phyloP scores from a whole-genome alignment of 1,140 invertebrate genomes.

The Drosophila pseudoananassae region DNA sequence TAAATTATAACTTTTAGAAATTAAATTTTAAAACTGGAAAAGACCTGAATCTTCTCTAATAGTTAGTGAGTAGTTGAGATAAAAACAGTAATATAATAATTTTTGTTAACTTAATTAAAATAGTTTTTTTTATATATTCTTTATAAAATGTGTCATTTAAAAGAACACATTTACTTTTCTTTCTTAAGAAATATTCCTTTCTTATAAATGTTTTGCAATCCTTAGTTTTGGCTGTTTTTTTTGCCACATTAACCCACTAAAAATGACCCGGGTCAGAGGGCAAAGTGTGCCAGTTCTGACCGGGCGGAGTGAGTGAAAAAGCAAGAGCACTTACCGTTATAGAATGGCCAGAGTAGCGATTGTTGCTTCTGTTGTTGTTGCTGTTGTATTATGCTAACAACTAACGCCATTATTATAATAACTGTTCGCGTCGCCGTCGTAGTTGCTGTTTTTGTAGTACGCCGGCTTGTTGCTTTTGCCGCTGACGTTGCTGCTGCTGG shows the following conservation, averaged over 20 bases:
- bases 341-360: slow-evolving; percentile 61
- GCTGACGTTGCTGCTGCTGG: slow-evolving; percentile 11
- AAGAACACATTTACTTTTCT: no score
- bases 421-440: slow-evolving; percentile 44
- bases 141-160: no score
- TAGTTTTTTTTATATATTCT: no score
- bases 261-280: slow-evolving; percentile 24
- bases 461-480: slow-evolving; percentile 2
- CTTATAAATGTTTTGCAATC: no score
- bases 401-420: slow-evolving; percentile 75
- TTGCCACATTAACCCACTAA: background rate
- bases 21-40: no score
- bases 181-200: no score
- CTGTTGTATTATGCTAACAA: slow-evolving; percentile 75
- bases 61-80: no score
- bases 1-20: no score
- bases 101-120: no score
- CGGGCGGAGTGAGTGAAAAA: slow-evolving; percentile 3
- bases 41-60: no score
- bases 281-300: slow-evolving; percentile 22
- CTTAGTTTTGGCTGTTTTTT: background rate
- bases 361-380: slow-evolving; percentile 48
- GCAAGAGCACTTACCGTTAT: slow-evolving; percentile 60
- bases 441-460: slow-evolving; percentile 3
- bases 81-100: no score